These are phyloP conservation scores for Trichomalopsis sarcophagae DNA, from an alignment of 1,140 invertebrate species.

Conservation along the genomic window DNA sequence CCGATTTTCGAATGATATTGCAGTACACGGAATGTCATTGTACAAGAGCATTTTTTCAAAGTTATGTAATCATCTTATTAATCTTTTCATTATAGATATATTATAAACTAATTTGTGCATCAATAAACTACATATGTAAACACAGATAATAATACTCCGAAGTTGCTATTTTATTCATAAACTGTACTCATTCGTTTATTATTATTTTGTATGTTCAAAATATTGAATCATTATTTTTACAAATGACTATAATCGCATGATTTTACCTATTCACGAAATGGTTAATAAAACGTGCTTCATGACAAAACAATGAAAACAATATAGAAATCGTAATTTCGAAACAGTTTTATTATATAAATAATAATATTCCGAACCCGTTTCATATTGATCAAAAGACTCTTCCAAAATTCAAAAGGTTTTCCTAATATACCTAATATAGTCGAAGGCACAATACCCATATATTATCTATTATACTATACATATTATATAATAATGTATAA, in stretches of 20 bases:
- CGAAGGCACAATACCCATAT: conserved; percentile 23
- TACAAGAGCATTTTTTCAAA: neutral
- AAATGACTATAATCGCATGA: no score
- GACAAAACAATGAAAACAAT: neutral
- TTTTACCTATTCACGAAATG: neutral
- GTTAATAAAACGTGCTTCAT: neutral
- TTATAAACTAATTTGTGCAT: no score
- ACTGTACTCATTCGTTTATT: no score
- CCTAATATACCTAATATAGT: conserved; percentile 1
- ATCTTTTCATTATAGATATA: neutral
- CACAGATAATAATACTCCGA: no score
- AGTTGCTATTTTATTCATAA: no score
- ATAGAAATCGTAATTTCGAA: neutral
- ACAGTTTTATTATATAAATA: neutral
- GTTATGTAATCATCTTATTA: neutral
- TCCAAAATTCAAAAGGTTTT: neutral
- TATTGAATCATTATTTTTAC: no score
- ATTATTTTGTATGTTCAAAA: no score
- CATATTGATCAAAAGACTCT: neutral
- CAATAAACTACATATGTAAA: no score
- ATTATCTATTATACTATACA: neutral
- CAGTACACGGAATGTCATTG: neutral
- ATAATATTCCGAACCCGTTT: neutral
- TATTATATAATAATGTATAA: neutral
- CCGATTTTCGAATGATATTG: neutral